A percentile compares a stretch with the other conserved stretches of the same genome.
Evolutionary conservation across 2,888 invertebrate genomes (phyloP).

Genomic region (Rhopalosiphum nymphaeae): DNA sequence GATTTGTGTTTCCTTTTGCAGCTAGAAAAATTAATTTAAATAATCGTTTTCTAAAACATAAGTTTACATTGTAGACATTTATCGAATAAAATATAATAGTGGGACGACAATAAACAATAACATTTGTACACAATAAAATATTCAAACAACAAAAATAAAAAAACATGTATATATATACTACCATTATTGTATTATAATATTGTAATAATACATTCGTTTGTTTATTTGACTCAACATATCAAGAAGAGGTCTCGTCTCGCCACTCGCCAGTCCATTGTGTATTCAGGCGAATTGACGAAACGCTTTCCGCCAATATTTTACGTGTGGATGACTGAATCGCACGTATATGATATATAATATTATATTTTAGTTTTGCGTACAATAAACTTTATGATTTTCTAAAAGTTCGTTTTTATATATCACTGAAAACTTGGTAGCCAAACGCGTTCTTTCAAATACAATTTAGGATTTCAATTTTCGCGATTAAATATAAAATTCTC

Average conservation of each 20-base stretch:
- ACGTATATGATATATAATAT: background rate
- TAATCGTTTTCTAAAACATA: background rate
- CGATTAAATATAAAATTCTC: background rate
- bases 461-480: background rate
- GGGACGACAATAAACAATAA: background rate
- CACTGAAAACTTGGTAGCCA: background rate
- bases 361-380: background rate
- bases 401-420: background rate
- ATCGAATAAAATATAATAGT: background rate
- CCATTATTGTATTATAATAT: background rate
- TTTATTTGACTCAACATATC: background rate
- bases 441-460: background rate
- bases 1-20: background rate
- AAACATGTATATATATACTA: background rate
- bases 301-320: slow-evolving; percentile 16
- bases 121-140: background rate
- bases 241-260: background rate
- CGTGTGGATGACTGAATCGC: background rate
- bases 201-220: background rate
- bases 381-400: slow-evolving; percentile 17
- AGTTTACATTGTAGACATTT: background rate
- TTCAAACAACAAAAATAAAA: background rate
- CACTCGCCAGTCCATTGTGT: background rate
- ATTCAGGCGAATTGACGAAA: background rate
- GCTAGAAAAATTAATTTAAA: background rate